Conservation (phyloP, 2,888 invertebrate species). For the Tineola bisselliella region DNA sequence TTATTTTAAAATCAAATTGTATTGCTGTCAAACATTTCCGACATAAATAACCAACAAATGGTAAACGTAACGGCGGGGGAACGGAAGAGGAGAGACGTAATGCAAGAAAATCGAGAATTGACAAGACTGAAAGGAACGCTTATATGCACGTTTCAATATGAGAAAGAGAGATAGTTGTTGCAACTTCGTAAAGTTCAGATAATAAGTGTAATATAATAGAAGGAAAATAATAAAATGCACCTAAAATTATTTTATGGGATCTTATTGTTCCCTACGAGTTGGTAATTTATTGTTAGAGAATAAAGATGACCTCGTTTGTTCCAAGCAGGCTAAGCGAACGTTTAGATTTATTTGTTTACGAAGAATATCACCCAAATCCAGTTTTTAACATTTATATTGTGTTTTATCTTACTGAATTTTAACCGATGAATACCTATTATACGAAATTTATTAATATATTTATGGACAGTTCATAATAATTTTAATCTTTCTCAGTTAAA, state of each 20-base stretch:
- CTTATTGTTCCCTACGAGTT: not conserved
- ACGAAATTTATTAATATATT: no score
- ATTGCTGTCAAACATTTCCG: no score
- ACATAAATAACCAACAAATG: not conserved
- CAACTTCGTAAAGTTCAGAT: conserved; percentile 4
- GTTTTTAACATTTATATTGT: no score
- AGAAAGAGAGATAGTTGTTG: not conserved
- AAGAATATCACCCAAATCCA: no score
- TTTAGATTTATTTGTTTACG: no score
- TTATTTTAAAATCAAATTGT: no score
- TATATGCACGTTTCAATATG: not conserved
- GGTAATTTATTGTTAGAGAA: not conserved
- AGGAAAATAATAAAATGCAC: conserved; percentile 55
- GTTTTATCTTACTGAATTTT: no score
- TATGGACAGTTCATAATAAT: no score
- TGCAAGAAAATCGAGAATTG: conserved; percentile 3
- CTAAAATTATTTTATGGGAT: conserved; percentile 24
- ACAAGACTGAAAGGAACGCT: not conserved
- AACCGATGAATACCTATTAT: no score
- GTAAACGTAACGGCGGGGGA: not conserved
- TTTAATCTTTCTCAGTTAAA: no score
- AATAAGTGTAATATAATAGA: conserved; percentile 26
- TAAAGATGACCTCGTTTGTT: not conserved
- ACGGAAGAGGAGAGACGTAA: not conserved
- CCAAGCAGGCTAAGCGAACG: not conserved